These are phyloP conservation scores for Drosophila sordidula DNA, from an alignment of 2,888 invertebrate species.

Conservation along the genomic window DNA sequence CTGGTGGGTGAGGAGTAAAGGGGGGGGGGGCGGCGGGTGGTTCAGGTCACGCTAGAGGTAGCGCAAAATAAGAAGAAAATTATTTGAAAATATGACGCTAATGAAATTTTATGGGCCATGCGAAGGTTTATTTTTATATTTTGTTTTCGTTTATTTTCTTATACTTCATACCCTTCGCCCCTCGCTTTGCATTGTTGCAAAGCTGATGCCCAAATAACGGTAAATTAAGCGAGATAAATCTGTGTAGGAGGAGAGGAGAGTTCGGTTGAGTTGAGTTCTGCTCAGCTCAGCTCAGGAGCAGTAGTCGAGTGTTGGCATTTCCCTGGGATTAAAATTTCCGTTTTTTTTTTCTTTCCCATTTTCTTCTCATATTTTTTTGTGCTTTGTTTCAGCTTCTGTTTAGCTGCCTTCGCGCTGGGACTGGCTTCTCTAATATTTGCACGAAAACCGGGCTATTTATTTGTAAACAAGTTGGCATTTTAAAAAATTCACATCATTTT, in stretches of 20 bases:
- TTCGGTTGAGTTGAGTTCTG: conserved; percentile 6
- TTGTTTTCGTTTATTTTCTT: conserved; percentile 60
- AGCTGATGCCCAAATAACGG: conserved; percentile 81
- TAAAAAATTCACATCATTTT: conserved; percentile 70
- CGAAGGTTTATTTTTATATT: conserved; percentile 78
- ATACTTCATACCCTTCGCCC: conserved; percentile 2
- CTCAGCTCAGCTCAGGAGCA: conserved; percentile 10
- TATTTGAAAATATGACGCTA: conserved; percentile 81
- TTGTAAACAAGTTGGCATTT: conserved; percentile 77
- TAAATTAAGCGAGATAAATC: conserved; percentile 79
- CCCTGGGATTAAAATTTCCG: conserved; percentile 69
- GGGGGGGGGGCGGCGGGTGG: not conserved
- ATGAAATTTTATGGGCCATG: conserved; percentile 82
- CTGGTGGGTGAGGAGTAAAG: conserved; percentile 1
- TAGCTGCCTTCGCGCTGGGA: conserved; percentile 29
- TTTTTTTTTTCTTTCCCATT: conserved; percentile 38
- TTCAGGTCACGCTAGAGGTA: conserved; percentile 53
- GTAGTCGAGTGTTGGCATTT: conserved; percentile 64
- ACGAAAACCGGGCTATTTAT: conserved; percentile 64
- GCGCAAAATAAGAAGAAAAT: conserved; percentile 68
- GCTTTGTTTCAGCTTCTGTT: conserved; percentile 12
- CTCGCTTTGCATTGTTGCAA: conserved; percentile 65
- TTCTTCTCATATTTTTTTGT: conserved; percentile 24
- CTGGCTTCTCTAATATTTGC: conserved; percentile 51
- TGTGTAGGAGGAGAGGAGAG: conserved; percentile 53